phyloP scores from a whole-genome alignment of 1,140 invertebrate genomes.

The Steinernema feltiae region DNA sequence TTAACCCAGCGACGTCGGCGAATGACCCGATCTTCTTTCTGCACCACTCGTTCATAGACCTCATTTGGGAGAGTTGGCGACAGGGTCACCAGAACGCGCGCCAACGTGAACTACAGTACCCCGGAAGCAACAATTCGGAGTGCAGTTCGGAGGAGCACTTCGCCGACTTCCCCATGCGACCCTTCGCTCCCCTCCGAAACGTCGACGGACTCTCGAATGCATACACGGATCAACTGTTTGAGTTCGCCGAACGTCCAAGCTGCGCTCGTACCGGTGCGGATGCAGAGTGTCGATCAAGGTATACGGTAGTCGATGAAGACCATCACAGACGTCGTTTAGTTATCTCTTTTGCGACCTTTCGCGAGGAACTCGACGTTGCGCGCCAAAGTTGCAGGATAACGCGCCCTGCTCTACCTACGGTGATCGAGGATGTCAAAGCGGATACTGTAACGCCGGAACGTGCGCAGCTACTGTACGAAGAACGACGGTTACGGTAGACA shows the following conservation, averaged over 20 bases:
- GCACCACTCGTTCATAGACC: background rate
- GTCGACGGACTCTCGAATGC: constrained; percentile 51
- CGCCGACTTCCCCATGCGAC: background rate
- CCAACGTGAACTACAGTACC: constrained; percentile 15
- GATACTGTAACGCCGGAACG: background rate
- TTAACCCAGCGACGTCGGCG: constrained; percentile 30
- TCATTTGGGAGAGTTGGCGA: background rate
- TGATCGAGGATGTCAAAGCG: background rate
- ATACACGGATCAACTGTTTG: constrained; percentile 52
- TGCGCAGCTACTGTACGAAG: background rate
- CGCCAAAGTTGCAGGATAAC: constrained; percentile 40
- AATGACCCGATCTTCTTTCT: constrained; percentile 35
- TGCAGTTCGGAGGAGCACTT: background rate
- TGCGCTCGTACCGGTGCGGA: constrained; percentile 26
- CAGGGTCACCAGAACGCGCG: background rate
- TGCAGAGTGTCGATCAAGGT: constrained; percentile 49
- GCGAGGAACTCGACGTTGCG: constrained; percentile 42
- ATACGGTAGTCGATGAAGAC: background rate
- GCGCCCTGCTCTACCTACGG: constrained; percentile 20
- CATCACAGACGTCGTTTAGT: constrained; percentile 15
- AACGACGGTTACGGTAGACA: background rate
- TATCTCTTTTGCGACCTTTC: constrained; percentile 51
- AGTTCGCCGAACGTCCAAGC: constrained; percentile 49
- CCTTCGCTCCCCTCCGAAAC: constrained; percentile 19
- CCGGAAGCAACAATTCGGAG: constrained; percentile 17